Percentiles rank a stretch among this genome's conserved stretches.
Conservation (phyloP, 2,113 vertebrate genomes). For the Leucoraja erinaceus region DNA sequence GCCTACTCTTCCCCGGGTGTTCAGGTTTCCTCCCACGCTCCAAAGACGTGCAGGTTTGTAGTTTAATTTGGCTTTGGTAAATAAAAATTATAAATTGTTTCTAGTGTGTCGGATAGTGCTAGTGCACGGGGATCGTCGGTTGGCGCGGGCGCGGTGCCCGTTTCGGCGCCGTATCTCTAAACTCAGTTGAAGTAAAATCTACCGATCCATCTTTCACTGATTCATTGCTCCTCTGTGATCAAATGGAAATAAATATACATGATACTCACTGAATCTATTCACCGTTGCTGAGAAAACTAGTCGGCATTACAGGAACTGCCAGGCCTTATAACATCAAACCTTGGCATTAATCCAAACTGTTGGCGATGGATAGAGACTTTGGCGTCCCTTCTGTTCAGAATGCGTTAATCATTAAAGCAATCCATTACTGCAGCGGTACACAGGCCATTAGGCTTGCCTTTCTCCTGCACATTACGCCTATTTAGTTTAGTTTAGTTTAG, state of each 20-base stretch:
- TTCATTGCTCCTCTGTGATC: not conserved
- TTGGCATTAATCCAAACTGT: not conserved
- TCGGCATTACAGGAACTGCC: not conserved
- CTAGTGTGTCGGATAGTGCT: no score
- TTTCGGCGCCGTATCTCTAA: no score
- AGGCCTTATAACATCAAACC: not conserved
- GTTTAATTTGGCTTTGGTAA: no score
- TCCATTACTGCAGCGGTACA: not conserved
- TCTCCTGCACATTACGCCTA: not conserved
- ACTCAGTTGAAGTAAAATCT: no score
- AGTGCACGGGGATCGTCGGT: no score
- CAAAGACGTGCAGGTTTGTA: no score
- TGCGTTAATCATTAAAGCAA: slow-evolving; percentile 29
- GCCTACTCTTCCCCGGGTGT: no score
- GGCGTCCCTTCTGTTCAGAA: not conserved
- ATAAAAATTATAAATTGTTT: no score
- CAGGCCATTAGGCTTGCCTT: not conserved
- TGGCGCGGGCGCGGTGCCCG: no score
- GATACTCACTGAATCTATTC: not conserved
- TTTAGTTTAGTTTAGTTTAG: no score
- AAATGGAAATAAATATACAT: not conserved
- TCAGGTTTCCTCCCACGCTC: no score
- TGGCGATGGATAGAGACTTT: not conserved
- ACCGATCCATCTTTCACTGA: not conserved
- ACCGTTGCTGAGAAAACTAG: not conserved